Base-by-base conservation (phyloP, 2,888 invertebrate genomes). In the Clunio marinus region DNA sequence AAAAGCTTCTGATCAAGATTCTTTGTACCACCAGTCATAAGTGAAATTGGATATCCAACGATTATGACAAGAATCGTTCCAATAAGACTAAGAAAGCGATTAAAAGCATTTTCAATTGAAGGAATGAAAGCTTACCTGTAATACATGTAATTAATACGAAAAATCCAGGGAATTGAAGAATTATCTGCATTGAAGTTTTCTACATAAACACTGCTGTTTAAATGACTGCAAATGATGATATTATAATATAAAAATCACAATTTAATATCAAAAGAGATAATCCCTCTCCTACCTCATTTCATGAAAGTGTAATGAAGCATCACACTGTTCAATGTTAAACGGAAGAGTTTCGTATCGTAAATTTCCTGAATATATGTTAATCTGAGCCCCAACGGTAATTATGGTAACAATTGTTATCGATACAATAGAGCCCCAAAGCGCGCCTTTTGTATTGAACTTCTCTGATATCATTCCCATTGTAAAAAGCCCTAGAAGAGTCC, bases 401-500 rank as follows among this genome's bases (percentile, higher is more conserved):
- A 58, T 20, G 13, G 57, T 57, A 5, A 68, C 68, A 25, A 68
- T 58, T 5, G 37, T 5, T 10, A 58, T 24, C 13, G 68, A 58
- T n/a, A 68, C 35, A 27, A 68, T 41, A 17, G 68, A 58, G 22
- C 68, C 68, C 68, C 68, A 68, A 10, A 68, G 25, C 10, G 68
- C 68, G 25, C 68, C 68, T 66, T 28, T 55, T 13, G 66, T 66
- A 7, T 66, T 66, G 25, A 66, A 66, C 5, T 46, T 46, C 27
- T 28, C 10, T 25, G 57, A 68, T 13, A 51, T 80, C 72, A 88
- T 84, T 2, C 88, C 88, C 27, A 88, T 74, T 0, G 84, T 82
- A 73, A 88, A 88, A 1, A 88, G 77, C 0, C 87, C 88, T 1
- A 88, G 77, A 4, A 86, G 76, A 0, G 88, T 86, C 2, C 88